Evolutionary conservation across 2,113 vertebrate species (phyloP), one percentile per base, ranked within the genome.

Genomic region (Rostratula benghalensis): DNA sequence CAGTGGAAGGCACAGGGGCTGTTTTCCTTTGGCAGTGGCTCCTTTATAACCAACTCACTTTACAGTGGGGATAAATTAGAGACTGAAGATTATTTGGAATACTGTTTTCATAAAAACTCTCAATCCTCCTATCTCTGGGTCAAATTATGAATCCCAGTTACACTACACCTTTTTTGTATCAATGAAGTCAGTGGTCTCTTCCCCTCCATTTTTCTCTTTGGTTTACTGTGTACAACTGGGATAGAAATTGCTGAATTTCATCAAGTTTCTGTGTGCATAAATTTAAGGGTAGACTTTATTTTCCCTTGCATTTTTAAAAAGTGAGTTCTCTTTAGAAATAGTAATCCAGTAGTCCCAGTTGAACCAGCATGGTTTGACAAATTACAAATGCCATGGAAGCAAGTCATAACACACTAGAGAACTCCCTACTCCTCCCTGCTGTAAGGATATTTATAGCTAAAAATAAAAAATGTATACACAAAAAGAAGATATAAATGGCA

Each of bases 401-500:
- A 94, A 95, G 27, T 63, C 50, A 53, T 39, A 94, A 91, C 68
- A 75, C 83, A 65, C 76, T 51, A 61, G 76, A 60, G 83, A 96
- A 76, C 41, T 89, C 30, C 53, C 17, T 45, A 91, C 53, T 79
- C 57, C 81, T 89, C 87, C 87, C 81, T 87, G 56, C 50, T 37
- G 16, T 86, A 91, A 88, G 33, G 48, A 64, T 94, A 93, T 94
- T 90, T 96, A 95, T 93, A 91, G 68, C 76, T 92, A 74, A 93
- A 78, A 86, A 87, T 78, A 76, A 91, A 94, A 95, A 91, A 82
- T 4, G 22, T 45, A n/a, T 41, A 22, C 48, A 91, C 43, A 95
- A 80, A 89, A 86, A 83, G 63, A 93, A 93, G 89, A 95, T 89
- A 91, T 85, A 96, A 96, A 96, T 81, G 78, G 57, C 27, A 82